Conservation (phyloP, 1,140 invertebrate species). For the Drosophila parvula region DNA sequence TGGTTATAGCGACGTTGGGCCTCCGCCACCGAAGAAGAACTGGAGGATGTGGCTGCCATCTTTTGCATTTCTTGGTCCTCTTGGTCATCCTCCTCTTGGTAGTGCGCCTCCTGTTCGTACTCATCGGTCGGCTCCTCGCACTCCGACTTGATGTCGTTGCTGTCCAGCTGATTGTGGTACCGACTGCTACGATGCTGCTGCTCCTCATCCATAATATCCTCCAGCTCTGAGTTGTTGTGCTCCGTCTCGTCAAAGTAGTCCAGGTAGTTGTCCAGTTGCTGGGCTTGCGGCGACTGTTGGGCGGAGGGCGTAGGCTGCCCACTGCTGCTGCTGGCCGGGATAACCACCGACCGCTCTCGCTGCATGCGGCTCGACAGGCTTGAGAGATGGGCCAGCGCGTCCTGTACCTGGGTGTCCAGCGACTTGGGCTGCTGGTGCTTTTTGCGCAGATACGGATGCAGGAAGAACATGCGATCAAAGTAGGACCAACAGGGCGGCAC, state of each 20-base stretch:
- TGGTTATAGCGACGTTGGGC: conserved; percentile 56
- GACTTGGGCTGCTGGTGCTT: conserved; percentile 79
- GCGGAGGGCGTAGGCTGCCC: conserved; percentile 44
- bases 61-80: conserved; percentile 63
- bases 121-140: conserved; percentile 76
- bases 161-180: conserved; percentile 59
- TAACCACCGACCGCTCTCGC: conserved; percentile 61
- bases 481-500: conserved; percentile 82
- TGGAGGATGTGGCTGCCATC: conserved; percentile 61
- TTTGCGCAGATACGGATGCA: conserved; percentile 79
- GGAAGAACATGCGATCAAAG: conserved; percentile 81
- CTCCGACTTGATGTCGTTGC: conserved; percentile 80
- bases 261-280: conserved; percentile 71
- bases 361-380: conserved; percentile 74
- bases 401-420: conserved; percentile 75
- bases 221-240: conserved; percentile 70
- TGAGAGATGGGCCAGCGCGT: conserved; percentile 74
- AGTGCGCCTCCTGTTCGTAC: conserved; percentile 51
- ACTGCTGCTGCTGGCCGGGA: conserved; percentile 34
- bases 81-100: conserved; percentile 41
- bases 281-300: conserved; percentile 60
- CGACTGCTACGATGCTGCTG: conserved; percentile 54
- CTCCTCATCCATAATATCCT: conserved; percentile 75
- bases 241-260: conserved; percentile 75
- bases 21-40: conserved; percentile 31